A percentile compares a stretch with the other conserved stretches of the same genome.
Evolutionary conservation across 2,797 vertebrate genomes (phyloP).

Genomic region (Syncerus caffer): DNA sequence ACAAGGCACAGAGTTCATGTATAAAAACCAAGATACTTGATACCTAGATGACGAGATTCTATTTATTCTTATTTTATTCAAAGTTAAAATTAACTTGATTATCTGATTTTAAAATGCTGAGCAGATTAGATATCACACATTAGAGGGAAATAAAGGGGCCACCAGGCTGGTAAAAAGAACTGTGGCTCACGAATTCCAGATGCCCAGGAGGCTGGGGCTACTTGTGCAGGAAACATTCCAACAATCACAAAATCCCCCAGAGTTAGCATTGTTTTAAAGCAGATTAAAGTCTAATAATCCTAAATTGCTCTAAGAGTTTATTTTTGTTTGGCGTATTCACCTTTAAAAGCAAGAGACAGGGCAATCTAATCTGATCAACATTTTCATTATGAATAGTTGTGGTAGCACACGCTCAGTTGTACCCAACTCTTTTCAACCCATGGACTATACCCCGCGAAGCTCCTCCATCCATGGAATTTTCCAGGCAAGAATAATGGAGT

Average conservation of each 20-base stretch:
- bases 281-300: background rate
- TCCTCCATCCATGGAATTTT: background rate
- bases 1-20: background rate
- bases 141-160: background rate
- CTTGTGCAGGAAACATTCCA: background rate
- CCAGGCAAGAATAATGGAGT: background rate
- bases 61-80: background rate
- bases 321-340: background rate
- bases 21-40: background rate
- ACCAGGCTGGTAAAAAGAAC: background rate
- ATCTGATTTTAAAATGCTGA: background rate
- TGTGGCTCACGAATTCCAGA: background rate
- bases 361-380: background rate
- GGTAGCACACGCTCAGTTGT: background rate
- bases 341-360: background rate
- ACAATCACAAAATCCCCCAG: fast-evolving
- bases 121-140: background rate
- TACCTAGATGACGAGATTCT: background rate
- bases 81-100: background rate
- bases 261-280: background rate
- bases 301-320: background rate
- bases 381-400: background rate
- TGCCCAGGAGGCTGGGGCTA: background rate
- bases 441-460: fast-evolving
- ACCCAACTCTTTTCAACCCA: background rate